These are phyloP conservation scores for Tipula vernalis DNA, from an alignment of 2,888 invertebrate species.

Conservation along the genomic window DNA sequence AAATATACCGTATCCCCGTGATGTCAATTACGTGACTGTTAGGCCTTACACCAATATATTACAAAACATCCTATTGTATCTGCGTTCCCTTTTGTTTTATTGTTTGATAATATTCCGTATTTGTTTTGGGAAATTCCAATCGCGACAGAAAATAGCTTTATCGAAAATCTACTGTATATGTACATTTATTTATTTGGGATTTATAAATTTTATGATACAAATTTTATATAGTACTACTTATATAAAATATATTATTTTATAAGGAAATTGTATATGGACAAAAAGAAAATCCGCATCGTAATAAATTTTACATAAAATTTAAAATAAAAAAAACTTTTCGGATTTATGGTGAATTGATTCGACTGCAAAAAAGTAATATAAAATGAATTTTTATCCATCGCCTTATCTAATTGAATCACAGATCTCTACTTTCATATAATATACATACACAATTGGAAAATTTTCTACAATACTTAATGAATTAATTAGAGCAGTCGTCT, in stretches of 20 bases:
- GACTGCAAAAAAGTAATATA: not conserved
- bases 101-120: not conserved
- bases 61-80: not conserved
- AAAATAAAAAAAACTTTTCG: not conserved
- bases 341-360: not conserved
- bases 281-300: not conserved
- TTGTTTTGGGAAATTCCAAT: not conserved
- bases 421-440: not conserved
- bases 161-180: not conserved
- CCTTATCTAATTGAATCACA: not conserved
- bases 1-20: not conserved
- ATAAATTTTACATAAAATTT: not conserved
- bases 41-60: not conserved
- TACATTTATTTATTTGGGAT: not conserved
- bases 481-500: not conserved
- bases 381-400: not conserved
- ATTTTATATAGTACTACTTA: not conserved
- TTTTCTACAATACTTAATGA: not conserved
- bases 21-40: not conserved
- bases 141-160: not conserved
- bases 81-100: not conserved
- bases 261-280: not conserved
- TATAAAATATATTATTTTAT: not conserved
- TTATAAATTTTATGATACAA: not conserved
- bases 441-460: not conserved